These are phyloP conservation scores for Callithrix jacchus DNA, from an alignment of 2,113 vertebrate species.

Conservation along the genomic window DNA sequence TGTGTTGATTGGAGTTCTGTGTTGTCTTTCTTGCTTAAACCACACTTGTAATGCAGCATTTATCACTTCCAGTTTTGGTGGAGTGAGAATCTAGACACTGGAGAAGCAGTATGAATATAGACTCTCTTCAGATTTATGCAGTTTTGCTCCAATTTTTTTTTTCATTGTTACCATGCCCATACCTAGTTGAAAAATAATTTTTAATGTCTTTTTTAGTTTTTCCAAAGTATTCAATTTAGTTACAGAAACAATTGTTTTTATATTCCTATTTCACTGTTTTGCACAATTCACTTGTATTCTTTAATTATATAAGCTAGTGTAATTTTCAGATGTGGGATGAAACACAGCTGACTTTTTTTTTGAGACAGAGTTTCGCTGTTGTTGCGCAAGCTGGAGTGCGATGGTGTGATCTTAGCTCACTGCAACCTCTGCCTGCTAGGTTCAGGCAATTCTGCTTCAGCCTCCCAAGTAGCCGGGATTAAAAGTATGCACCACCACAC, in stretches of 20 bases:
- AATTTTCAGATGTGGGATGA: not conserved
- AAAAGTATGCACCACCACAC: too few relatives aligned
- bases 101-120: not conserved
- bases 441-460: too few relatives aligned
- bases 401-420: too few relatives aligned
- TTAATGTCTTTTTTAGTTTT: not conserved
- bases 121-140: not conserved
- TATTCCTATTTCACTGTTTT: not conserved
- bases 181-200: conserved; percentile 40
- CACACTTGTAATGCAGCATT: not conserved
- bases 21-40: not conserved
- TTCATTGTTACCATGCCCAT: not conserved
- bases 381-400: too few relatives aligned
- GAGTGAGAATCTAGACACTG: not conserved
- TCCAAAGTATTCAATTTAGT: not conserved
- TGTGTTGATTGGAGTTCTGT: not conserved
- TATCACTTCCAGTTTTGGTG: not conserved
- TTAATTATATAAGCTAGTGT: not conserved
- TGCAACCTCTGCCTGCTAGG: too few relatives aligned
- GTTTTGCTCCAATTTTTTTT: not conserved
- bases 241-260: not conserved
- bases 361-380: too few relatives aligned
- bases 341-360: not conserved
- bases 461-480: too few relatives aligned
- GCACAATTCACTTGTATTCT: not conserved